Base-by-base conservation (phyloP, 2,888 invertebrate species). In the Stenodema calcarata region DNA sequence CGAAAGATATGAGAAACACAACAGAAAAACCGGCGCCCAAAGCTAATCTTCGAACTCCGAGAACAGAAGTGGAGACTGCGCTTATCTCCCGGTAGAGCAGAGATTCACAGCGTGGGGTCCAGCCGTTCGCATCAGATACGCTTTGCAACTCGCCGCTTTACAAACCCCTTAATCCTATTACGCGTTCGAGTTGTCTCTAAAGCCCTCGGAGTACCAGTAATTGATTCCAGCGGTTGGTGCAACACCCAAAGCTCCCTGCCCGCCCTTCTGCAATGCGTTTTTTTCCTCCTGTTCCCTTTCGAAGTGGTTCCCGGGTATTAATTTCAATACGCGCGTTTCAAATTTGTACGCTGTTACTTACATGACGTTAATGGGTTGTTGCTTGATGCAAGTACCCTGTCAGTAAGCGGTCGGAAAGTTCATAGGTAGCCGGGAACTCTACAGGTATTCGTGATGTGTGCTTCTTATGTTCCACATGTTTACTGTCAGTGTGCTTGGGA, bases 131-230 rank as follows among this genome's bases (percentile, higher is more conserved):
- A 82, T 82, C 82, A 69, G 82, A 54, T 69, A 82, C 82, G 82
- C 82, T 69, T 82, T 69, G 69, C 82, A 82, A 82, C 82, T 82
- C 82, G 54, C 80, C 69, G 82, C 82, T 82, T 80, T 82, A 82
- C 82, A 82, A 35, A 82, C 82, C 69, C 62, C 69, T 44, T 78
- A 78, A 78, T 78, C 78, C 78, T 78, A 78, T 78, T 78, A 78
- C 78, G 78, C 78, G 78, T 78, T 78, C 44, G 78, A 78, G 78
- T 78, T 78, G 78, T 78, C 78, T 78, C 78, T 78, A 78, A 78
- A 78, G 44, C 44, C 78, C 78, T 41, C 41, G 41, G 73, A 62
- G 73, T 73, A 73, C 44, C 44, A 42, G 41, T 44, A 78, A 78
- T 78, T 78, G 78, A 78, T 78, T 78, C 78, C 18, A 78, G 78